phyloP scores from a whole-genome alignment of 2,113 vertebrate species.

The Brienomyrus brachyistius region DNA sequence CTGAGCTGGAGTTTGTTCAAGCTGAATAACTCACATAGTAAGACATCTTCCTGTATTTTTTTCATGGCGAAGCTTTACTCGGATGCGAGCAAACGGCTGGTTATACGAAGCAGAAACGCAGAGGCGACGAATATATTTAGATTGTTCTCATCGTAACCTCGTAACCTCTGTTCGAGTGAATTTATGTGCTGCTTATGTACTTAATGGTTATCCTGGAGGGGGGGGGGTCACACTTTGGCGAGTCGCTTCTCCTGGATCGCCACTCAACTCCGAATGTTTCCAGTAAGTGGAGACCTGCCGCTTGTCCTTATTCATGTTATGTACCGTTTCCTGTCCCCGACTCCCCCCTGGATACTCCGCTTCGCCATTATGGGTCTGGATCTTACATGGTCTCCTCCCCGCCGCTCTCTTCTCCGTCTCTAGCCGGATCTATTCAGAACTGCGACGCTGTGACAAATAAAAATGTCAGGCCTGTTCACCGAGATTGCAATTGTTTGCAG shows the following conservation, averaged over 20 bases:
- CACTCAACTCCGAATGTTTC: not conserved
- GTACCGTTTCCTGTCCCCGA: not conserved
- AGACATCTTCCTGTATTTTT: too few relatives aligned
- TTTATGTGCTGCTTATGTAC: not conserved
- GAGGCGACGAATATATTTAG: not conserved
- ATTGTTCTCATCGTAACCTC: not conserved
- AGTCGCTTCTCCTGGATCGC: not conserved
- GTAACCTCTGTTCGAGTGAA: not conserved
- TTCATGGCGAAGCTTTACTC: too few relatives aligned
- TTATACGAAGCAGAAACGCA: not conserved
- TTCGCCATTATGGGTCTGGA: not conserved
- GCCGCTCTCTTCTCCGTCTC: slow-evolving; percentile 21
- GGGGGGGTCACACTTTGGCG: not conserved
- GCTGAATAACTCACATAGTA: not conserved
- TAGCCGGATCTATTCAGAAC: slow-evolving; percentile 36
- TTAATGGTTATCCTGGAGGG: not conserved
- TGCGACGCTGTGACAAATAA: slow-evolving; percentile 39
- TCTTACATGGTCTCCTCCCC: not conserved
- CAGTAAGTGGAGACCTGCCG: not conserved
- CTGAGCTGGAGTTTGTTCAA: not conserved
- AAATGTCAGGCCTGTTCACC: slow-evolving; percentile 55
- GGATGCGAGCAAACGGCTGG: not conserved
- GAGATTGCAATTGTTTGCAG: slow-evolving; percentile 56
- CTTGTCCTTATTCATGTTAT: not conserved
- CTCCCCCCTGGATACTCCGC: not conserved